A percentile compares a stretch with the other conserved stretches of the same genome.
Evolutionary conservation across 92 coral and sea anemone species (phyloP).

Genomic region (Paramuricea clavata): DNA sequence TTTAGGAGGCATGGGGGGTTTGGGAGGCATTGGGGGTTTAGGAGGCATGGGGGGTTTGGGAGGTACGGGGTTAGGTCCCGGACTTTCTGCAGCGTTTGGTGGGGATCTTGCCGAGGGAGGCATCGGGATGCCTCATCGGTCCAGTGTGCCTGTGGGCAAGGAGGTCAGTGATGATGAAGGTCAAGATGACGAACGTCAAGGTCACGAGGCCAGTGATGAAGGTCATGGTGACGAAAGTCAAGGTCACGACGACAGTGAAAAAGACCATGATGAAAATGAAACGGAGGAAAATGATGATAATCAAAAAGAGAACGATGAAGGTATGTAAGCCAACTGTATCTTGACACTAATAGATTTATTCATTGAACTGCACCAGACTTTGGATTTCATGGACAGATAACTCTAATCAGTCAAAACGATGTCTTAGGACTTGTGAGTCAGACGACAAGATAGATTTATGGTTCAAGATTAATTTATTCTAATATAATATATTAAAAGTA

Average conservation of each 20-base stretch:
- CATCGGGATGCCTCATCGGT: slow-evolving; percentile 11
- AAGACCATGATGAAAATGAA: background rate
- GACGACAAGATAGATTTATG: no score
- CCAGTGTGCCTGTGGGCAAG: background rate
- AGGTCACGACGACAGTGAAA: background rate
- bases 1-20: slow-evolving; percentile 87
- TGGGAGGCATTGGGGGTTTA: slow-evolving; percentile 86
- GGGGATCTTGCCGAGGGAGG: slow-evolving; percentile 49
- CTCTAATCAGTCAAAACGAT: no score
- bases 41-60: slow-evolving; percentile 82
- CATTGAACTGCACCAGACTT: no score
- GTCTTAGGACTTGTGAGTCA: no score
- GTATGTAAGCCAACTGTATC: background rate
- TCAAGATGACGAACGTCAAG: background rate
- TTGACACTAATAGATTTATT: no score
- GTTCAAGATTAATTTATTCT: no score
- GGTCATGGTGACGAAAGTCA: background rate
- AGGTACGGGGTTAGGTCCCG: slow-evolving; percentile 80
- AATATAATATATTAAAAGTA: no score
- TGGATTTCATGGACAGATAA: no score
- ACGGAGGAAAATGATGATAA: background rate
- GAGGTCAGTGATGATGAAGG: slow-evolving; percentile 9
- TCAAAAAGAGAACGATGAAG: background rate
- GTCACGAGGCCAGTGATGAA: background rate
- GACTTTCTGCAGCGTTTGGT: slow-evolving; percentile 47